These are phyloP conservation scores for Diogma glabrata DNA, from an alignment of 2,888 invertebrate genomes.

Conservation along the genomic window DNA sequence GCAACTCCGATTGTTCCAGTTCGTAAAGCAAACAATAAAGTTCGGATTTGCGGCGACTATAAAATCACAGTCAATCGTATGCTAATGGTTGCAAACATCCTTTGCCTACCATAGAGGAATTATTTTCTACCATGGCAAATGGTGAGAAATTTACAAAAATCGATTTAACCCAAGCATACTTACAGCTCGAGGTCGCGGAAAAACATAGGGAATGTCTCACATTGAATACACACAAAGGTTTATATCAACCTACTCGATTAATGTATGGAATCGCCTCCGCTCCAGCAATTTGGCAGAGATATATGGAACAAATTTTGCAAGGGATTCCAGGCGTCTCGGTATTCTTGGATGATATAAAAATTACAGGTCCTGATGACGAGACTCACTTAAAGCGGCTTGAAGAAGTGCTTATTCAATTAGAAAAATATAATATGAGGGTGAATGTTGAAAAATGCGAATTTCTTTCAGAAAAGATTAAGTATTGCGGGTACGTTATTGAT, in stretches of 20 bases:
- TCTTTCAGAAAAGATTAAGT: slow-evolving; percentile 13
- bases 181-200: slow-evolving; percentile 27
- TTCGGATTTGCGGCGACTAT: slow-evolving; percentile 16
- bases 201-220: slow-evolving; percentile 25
- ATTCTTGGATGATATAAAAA: slow-evolving; percentile 15
- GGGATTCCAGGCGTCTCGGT: slow-evolving; percentile 19
- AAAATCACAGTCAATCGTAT: no score
- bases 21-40: not conserved
- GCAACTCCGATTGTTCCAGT: no score
- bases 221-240: slow-evolving; percentile 27
- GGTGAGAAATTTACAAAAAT: slow-evolving; percentile 22
- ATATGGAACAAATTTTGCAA: not conserved
- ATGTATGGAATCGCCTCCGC: slow-evolving; percentile 27
- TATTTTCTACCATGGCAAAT: slow-evolving; percentile 16
- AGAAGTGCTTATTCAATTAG: no score
- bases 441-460: no score
- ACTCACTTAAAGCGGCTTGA: not conserved
- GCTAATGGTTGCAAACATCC: no score
- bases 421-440: no score
- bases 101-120: slow-evolving; percentile 22
- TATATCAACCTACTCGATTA: slow-evolving; percentile 25
- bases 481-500: slow-evolving; percentile 25
- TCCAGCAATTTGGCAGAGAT: not conserved
- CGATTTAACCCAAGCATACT: slow-evolving; percentile 27
- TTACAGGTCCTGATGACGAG: not conserved